A percentile compares a stretch with the other conserved stretches of the same genome.
Evolutionary conservation across 2,888 invertebrate species (phyloP).

Genomic region (Stenoptilia bipunctidactyla): DNA sequence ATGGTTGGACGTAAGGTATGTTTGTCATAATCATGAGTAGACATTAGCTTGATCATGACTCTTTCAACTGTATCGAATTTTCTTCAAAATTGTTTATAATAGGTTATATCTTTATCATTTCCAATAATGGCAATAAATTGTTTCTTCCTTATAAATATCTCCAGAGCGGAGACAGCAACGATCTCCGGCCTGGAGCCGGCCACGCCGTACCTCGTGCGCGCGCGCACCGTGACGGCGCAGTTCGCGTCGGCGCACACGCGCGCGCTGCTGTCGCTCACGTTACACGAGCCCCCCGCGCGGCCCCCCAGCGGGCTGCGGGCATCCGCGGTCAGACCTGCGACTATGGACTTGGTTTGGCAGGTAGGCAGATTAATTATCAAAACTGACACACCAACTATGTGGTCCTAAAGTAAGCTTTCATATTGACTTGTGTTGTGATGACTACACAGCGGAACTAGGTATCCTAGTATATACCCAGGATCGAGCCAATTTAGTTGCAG

Average conservation of each 20-base stretch:
- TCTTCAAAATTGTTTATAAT: too few relatives aligned
- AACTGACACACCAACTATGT: too few relatives aligned
- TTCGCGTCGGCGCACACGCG: slow-evolving; percentile 58
- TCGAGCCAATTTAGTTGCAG: too few relatives aligned
- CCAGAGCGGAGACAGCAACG: slow-evolving; percentile 47
- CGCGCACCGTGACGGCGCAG: slow-evolving; percentile 54
- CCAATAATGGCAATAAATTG: background rate
- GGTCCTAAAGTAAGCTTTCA: too few relatives aligned
- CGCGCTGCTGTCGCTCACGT: slow-evolving; percentile 49
- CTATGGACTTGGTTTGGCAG: slow-evolving; percentile 60
- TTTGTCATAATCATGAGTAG: too few relatives aligned
- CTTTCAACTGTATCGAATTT: too few relatives aligned
- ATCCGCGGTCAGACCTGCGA: slow-evolving; percentile 45
- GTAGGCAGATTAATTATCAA: slow-evolving; percentile 27
- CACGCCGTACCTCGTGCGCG: slow-evolving; percentile 54
- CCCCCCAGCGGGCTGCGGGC: slow-evolving; percentile 49
- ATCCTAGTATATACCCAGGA: too few relatives aligned
- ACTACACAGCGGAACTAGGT: too few relatives aligned
- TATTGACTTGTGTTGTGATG: too few relatives aligned
- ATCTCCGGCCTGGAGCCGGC: slow-evolving; percentile 59
- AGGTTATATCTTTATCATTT: too few relatives aligned
- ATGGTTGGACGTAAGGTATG: too few relatives aligned
- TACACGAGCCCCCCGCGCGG: slow-evolving; percentile 55
- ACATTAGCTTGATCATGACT: too few relatives aligned
- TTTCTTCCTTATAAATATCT: background rate